A percentile compares a stretch with the other conserved stretches of the same genome.
Conservation (phyloP, 2,797 vertebrate species). For the Hephaestus fuliginosus region DNA sequence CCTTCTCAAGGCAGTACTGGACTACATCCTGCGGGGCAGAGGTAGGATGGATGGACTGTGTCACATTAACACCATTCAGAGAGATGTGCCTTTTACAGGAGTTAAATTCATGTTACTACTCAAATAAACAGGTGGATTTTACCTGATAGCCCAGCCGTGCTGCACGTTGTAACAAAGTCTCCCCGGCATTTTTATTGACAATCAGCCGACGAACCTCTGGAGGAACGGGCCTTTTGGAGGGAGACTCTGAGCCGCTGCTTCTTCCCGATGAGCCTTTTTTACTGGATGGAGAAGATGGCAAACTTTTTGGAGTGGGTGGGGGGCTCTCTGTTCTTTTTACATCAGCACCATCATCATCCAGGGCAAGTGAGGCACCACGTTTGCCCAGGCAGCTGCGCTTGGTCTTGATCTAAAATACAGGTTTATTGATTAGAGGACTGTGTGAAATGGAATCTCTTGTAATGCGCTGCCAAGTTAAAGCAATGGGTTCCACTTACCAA, state of each 20-base stretch:
- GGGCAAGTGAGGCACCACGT: constrained; percentile 70
- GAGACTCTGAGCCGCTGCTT: constrained; percentile 81
- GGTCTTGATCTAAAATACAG: constrained; percentile 85
- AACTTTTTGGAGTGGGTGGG: constrained; percentile 78
- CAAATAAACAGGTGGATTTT: constrained; percentile 17
- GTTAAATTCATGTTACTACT: background rate
- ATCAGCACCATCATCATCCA: constrained; percentile 74
- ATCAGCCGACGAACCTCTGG: constrained; percentile 96
- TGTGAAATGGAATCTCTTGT: constrained; percentile 42
- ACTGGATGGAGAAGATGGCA: constrained; percentile 68
- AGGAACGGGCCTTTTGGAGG: constrained; percentile 86
- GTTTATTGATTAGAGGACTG: constrained; percentile 43
- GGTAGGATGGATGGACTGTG: background rate
- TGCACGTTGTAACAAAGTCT: constrained; percentile 95
- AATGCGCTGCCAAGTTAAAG: constrained; percentile 38
- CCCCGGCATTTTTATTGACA: constrained; percentile 98
- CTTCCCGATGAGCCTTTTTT: constrained; percentile 83
- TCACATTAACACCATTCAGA: constrained; percentile 1
- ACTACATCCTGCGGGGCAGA: constrained; percentile 91
- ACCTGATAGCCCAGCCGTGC: constrained; percentile 98
- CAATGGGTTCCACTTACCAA: constrained; percentile 24
- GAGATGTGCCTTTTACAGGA: rapidly evolving
- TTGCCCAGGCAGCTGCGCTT: constrained; percentile 86
- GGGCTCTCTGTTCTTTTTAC: constrained; percentile 83
- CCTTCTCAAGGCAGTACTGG: constrained; percentile 97